phyloP scores from a whole-genome alignment of 2,113 vertebrate species.

The Todiramphus chloris region DNA sequence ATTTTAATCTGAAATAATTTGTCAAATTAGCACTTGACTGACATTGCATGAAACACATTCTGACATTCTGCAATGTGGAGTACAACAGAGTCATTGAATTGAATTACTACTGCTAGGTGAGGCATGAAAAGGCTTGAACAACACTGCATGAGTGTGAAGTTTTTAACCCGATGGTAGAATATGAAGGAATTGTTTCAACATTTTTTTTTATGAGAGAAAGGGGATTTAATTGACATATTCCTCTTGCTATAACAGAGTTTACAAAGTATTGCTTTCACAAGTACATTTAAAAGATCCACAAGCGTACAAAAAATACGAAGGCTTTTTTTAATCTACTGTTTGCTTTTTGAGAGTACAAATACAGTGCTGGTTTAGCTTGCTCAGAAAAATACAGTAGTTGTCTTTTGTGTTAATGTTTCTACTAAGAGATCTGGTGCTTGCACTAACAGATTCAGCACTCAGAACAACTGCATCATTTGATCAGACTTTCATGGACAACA shows the following conservation, averaged over 20 bases:
- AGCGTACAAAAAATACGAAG: not conserved
- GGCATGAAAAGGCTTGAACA: conserved; percentile 52
- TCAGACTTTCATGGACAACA: not conserved
- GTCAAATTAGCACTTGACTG: conserved; percentile 68
- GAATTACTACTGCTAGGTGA: conserved; percentile 65
- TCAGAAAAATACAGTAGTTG: not conserved
- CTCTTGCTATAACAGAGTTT: not conserved
- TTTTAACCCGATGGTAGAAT: not conserved
- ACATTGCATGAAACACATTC: conserved; percentile 55
- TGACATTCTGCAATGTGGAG: conserved; percentile 39
- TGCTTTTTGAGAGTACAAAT: not conserved
- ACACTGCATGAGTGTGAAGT: conserved; percentile 7
- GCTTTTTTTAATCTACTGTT: not conserved
- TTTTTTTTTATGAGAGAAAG: not conserved
- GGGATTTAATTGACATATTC: conserved; percentile 9
- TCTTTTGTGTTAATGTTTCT: not conserved
- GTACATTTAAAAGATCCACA: not conserved
- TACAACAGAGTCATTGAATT: conserved; percentile 67
- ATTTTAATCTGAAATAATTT: conserved; percentile 69
- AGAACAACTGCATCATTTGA: not conserved
- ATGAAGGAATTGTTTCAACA: conserved; percentile 28
- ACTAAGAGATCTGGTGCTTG: not conserved
- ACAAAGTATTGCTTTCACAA: not conserved
- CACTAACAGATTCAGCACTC: not conserved
- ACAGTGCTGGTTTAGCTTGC: not conserved